phyloP scores from a whole-genome alignment of 2,113 vertebrate genomes.

The Laticauda laticaudata region DNA sequence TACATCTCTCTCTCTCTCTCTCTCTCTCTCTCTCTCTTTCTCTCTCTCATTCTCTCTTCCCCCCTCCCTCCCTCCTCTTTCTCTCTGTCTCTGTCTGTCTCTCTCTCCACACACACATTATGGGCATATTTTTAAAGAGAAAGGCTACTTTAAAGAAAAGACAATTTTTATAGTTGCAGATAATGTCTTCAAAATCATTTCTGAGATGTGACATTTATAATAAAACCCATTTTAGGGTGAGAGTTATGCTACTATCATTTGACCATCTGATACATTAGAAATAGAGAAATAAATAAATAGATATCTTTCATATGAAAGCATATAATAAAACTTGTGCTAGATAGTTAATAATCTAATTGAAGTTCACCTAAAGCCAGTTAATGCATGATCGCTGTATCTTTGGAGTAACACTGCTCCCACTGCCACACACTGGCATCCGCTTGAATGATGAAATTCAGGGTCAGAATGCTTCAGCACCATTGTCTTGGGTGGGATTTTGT shows the following conservation, averaged over 20 bases:
- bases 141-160: not conserved
- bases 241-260: not conserved
- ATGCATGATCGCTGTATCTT: not conserved
- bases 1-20: not conserved
- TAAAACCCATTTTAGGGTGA: not conserved
- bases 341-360: not conserved
- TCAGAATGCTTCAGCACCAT: too few relatives aligned
- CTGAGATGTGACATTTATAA: not conserved
- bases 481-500: too few relatives aligned
- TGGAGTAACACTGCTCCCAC: too few relatives aligned
- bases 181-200: not conserved
- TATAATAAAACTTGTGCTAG: not conserved
- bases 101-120: not conserved
- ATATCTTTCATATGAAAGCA: not conserved
- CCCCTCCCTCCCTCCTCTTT: too few relatives aligned
- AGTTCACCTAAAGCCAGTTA: not conserved
- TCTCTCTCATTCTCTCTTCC: too few relatives aligned
- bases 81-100: too few relatives aligned
- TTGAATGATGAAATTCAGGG: too few relatives aligned
- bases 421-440: too few relatives aligned
- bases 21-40: too few relatives aligned
- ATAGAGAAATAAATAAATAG: not conserved
- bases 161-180: not conserved
- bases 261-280: not conserved
- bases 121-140: not conserved